Percentiles rank a stretch among this genome's conserved stretches.
Evolutionary conservation across 2,797 vertebrate species (phyloP).

Genomic region (Hafferia zeledoni): DNA sequence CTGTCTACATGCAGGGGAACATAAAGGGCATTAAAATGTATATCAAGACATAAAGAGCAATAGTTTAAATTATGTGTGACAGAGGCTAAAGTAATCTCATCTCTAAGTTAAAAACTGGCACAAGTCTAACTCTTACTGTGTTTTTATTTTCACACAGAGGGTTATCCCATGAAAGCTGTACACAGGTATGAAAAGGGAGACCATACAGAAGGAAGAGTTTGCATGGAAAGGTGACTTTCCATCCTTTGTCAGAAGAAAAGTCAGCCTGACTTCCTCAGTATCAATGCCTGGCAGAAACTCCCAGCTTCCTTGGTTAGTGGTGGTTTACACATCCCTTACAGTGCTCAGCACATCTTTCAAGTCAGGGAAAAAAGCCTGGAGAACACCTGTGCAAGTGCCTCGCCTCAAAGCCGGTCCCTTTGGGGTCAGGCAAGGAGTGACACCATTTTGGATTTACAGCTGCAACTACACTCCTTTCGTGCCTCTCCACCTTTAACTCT

Average conservation of each 20-base stretch:
- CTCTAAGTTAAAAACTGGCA: background rate
- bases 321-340: background rate
- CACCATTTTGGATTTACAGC: background rate
- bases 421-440: background rate
- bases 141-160: background rate
- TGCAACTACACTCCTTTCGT: background rate
- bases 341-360: background rate
- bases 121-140: background rate
- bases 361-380: background rate
- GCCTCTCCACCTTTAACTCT: background rate
- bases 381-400: background rate
- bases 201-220: background rate
- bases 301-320: rapidly evolving
- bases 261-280: background rate
- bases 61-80: background rate
- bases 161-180: background rate
- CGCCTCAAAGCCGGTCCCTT: background rate
- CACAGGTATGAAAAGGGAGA: background rate
- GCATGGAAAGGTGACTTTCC: background rate
- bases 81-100: background rate
- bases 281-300: background rate
- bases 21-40: background rate
- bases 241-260: background rate
- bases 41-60: background rate
- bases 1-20: background rate